Base-by-base conservation (phyloP, 2,113 vertebrate species). In the Prinia subflava region DNA sequence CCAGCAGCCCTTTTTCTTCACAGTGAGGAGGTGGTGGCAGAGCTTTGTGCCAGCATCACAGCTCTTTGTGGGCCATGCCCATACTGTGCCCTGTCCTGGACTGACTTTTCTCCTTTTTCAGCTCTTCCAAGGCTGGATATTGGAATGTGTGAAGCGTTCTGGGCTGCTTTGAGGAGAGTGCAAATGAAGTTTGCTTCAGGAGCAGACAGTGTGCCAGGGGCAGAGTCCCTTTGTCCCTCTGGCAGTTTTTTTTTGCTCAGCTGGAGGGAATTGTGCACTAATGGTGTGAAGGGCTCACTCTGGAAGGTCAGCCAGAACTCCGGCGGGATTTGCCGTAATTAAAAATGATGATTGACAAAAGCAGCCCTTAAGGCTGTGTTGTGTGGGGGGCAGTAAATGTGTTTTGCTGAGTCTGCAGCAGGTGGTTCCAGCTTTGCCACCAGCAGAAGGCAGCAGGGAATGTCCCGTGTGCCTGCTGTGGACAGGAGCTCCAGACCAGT, bases 251-350 rank as follows among this genome's bases (percentile, higher is more conserved):
- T 82, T 80, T 74, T 56, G 42, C 89, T 85, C 53, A 79, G 64
- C 59, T 63, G 30, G 77, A 59, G 63, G 39, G 93, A 83, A 64
- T 79, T 83, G 79, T 90, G 85, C 10, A 1, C 56, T 52, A 6
- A 14, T 53, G 46, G 91, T 88, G 91, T 65, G 89, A 78, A 82
- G 93, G 41, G 79, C 68, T 89, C 30, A 13, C 13, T 0, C 6
- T 35, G 47, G 55, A 81, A 63, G 16, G 35, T 81, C 60, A 77
- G 80, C 81, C 93, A 91, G 64, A 95, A 16, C 75, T 83, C 52
- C 30, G 6, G 1, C 10, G 13, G 81, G 39, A 62, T 88, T 57
- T 30, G 33, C 41, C 20, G 28, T 89, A 46, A 90, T 92, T 92
- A 88, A 83, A 81, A 70, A 55, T 6, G 50, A 33, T 63, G 50